Conservation (phyloP, 2,888 invertebrate genomes). For the Xanthorhoe designata region DNA sequence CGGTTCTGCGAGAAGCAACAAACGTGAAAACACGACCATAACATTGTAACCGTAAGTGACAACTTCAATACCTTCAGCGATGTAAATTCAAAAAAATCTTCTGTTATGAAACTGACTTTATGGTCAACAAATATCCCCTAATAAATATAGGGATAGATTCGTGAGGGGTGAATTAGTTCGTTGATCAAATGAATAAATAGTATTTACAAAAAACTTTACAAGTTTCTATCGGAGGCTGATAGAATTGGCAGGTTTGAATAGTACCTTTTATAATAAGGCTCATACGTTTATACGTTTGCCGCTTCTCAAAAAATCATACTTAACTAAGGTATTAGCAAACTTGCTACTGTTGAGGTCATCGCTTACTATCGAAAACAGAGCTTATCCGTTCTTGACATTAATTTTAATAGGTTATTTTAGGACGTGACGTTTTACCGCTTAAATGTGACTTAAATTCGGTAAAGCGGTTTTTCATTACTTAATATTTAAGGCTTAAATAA, state of each 20-base stretch:
- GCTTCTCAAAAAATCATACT: conserved; percentile 3
- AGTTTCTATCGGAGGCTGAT: no score
- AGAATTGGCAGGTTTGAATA: no score
- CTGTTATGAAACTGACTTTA: no score
- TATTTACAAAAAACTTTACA: no score
- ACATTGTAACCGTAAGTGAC: not conserved
- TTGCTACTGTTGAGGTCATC: conserved; percentile 42
- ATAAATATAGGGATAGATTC: no score
- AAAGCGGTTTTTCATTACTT: not conserved
- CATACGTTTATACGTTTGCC: no score
- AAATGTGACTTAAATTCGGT: conserved; percentile 1
- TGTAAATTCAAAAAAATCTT: no score
- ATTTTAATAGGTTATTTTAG: conserved; percentile 40
- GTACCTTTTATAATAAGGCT: no score
- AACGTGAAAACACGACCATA: not conserved
- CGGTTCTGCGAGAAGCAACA: not conserved
- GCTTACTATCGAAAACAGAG: conserved; percentile 33
- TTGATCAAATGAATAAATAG: no score
- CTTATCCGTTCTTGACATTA: conserved; percentile 44
- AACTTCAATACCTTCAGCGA: not conserved
- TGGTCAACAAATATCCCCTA: no score
- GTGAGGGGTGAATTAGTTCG: no score
- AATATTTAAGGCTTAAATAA: no score
- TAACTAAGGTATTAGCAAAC: conserved; percentile 41
- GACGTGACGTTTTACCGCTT: conserved; percentile 14